Evolutionary conservation across 2,797 vertebrate species (phyloP).

Genomic region (Poeciliopsis gracilis): DNA sequence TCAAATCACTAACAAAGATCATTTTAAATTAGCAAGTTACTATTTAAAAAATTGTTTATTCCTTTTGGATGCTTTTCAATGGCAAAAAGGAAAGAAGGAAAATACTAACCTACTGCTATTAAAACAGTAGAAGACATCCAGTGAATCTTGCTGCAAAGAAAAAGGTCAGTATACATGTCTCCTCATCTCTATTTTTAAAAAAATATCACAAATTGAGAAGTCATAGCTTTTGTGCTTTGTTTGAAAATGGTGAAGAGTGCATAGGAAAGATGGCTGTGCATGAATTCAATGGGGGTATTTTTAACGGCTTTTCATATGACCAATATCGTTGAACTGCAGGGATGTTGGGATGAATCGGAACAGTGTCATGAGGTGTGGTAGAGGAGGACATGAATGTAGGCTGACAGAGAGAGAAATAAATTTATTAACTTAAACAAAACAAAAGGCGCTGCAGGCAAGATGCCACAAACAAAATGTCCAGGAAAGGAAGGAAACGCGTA

Average conservation of each 20-base stretch:
- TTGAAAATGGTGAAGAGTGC: background rate
- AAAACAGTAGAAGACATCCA: background rate
- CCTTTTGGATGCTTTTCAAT: background rate
- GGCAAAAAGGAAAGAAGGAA: background rate
- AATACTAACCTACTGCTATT: background rate
- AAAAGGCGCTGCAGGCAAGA: background rate
- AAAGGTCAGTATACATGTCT: background rate
- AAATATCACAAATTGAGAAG: background rate
- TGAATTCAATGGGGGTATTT: background rate
- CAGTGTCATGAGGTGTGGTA: background rate
- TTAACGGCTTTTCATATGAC: background rate
- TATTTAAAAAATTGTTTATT: background rate
- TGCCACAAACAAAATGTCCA: background rate
- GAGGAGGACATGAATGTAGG: background rate
- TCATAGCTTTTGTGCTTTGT: background rate
- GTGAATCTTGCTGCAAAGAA: background rate
- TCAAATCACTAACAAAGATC: background rate
- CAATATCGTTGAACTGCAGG: background rate
- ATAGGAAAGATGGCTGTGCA: background rate
- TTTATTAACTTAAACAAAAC: constrained; percentile 7
- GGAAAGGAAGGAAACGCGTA: background rate
- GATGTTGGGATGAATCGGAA: background rate
- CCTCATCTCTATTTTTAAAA: background rate
- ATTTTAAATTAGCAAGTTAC: background rate
- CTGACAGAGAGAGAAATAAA: constrained; percentile 4